Evolutionary conservation across 2,797 vertebrate species (phyloP), one percentile per base, ranked within the genome.

Genomic region (Luscinia luscinia): DNA sequence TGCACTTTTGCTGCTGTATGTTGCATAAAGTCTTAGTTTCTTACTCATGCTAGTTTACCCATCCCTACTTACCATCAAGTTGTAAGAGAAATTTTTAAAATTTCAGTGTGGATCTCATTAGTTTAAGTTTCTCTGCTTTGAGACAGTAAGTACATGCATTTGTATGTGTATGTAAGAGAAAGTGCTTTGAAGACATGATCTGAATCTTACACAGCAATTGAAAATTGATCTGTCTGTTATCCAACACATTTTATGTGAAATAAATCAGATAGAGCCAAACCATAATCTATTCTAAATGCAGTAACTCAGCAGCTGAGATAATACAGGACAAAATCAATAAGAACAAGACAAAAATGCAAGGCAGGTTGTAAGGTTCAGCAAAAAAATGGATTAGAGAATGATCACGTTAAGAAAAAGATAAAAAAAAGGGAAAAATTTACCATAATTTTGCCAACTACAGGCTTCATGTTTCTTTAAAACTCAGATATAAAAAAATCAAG

Each of bases 341-440:
- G 28, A 90, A 93, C n/a, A 89, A 90, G 67, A 72, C 61, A 94
- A 91, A 96, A 95, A 94, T 64, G n/a, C 78, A 87, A 89, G 40
- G n/a, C 27, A 84, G n/a, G 48, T 22, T 76, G 78, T 94, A 92
- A 81, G 26, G 45, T 88, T 92, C 66, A 87, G 45, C 38, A 80
- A 93, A 93, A 93, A 93, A 90, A 63, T 46, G 18, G 43, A 88
- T 93, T 89, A 85, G n/a, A 68, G 58, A 89, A 90, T 28, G 13
- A 85, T 83, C 62, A 76, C 22, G 20, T 73, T 78, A 84, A 94
- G 38, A 72, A 87, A 86, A 89, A 3, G 26, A 69, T 18, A 13
- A 52, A 86, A 82, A n/a, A 63, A 89, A 23, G 4, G 9, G 75
- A 57, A 57, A 9, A 68, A 13, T 34, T 70, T 55, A 32, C 11